Evolutionary conservation across 1,140 invertebrate species (phyloP).

Genomic region (Drosophila kanapiae): DNA sequence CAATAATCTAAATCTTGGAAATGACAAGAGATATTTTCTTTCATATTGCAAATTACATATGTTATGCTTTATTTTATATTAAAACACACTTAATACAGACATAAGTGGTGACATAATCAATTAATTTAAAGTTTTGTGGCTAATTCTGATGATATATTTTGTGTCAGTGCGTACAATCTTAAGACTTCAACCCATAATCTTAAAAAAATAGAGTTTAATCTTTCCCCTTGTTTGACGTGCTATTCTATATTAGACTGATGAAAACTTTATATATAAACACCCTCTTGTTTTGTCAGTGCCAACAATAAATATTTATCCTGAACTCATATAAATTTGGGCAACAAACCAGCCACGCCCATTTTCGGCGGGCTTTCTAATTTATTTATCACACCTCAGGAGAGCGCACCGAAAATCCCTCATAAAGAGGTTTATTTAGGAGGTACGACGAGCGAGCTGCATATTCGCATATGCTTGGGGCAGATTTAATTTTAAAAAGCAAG

Average conservation of each 20-base stretch:
- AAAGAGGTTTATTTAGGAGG: constrained; percentile 58
- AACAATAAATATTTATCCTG: constrained; percentile 35
- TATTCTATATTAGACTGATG: neutral
- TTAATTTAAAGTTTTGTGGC: no score
- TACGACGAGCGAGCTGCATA: neutral
- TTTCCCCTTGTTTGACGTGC: neutral
- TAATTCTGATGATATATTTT: neutral
- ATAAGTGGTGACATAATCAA: no score
- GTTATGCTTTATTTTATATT: neutral
- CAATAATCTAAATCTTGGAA: no score
- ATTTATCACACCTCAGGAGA: constrained; percentile 60
- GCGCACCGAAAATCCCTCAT: constrained; percentile 24
- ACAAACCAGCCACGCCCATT: constrained; percentile 4
- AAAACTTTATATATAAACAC: constrained; percentile 16
- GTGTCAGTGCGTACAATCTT: neutral
- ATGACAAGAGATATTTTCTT: neutral
- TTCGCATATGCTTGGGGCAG: constrained; percentile 40
- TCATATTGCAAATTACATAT: neutral
- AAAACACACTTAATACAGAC: neutral
- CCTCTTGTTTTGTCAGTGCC: neutral
- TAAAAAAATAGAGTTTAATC: constrained; percentile 12
- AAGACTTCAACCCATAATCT: constrained; percentile 8
- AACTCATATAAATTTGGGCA: constrained; percentile 1
- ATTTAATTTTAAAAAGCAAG: constrained; percentile 78
- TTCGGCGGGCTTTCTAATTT: constrained; percentile 52